Evolutionary conservation across 2,797 vertebrate genomes (phyloP), one percentile per base, ranked within the genome.

Genomic region (Aeoliscus strigatus): DNA sequence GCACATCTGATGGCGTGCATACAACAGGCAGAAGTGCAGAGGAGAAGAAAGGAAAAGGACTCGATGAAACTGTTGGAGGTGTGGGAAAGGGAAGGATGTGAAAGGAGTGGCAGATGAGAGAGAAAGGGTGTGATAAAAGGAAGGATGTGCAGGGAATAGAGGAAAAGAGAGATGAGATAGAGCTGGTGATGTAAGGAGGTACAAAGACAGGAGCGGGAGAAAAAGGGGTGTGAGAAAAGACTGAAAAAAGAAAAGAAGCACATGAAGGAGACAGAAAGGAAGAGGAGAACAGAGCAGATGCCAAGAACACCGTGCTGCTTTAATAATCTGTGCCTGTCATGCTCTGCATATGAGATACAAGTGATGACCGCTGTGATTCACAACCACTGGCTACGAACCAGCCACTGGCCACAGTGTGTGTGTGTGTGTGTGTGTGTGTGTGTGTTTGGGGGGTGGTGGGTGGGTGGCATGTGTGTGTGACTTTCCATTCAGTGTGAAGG

Each of bases 291-390:
- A 26, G 34, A 60, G 43, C 49, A 72, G 67, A 59, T 64, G 68
- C 33, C 61, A 66, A 50, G 38, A 14, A 39, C 46, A 42, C n/a
- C 57, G 57, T 41, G 40, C 21, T 4, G 35, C 62, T 63, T 46
- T 51, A 57, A 64, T 80, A 63, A 73, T 73, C 56, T 77, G 70
- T 58, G 63, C 70, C 68, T 77, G 80, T 81, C 77, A 72, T 56
- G 70, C 74, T 70, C 64, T 41, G 52, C 61, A 73, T 70, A 82
- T 73, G 74, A 72, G 81, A 75, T 62, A 61, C 51, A 39, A 78
- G 70, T 67, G 73, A 80, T 81, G 81, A 75, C 73, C 63, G 39
- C 71, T 66, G 62, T 80, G 79, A 79, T 80, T 78, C 78, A 82
- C 70, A 51, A 42, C 57, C 41, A 53, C 73, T 67, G 73, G 75